phyloP scores from a whole-genome alignment of 2,797 vertebrate genomes.

The Melanotaenia boesemani region DNA sequence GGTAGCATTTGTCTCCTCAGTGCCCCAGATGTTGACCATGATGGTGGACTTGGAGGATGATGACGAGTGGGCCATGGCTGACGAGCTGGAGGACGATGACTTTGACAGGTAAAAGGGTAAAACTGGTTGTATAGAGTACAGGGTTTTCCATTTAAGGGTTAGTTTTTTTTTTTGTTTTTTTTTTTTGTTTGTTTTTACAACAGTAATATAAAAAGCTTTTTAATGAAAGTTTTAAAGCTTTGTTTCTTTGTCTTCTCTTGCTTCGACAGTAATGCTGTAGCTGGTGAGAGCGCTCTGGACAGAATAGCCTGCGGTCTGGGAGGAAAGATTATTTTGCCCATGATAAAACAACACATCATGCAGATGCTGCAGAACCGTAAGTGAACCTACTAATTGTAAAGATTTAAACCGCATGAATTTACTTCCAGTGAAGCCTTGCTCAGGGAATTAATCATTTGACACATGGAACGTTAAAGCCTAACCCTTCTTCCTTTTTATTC shows the following conservation, averaged over 20 bases:
- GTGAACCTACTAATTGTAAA: constrained; percentile 49
- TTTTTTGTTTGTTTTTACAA: too few species aligned
- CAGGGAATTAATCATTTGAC: too few species aligned
- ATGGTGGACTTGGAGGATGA: constrained; percentile 99
- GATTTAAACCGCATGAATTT: background rate
- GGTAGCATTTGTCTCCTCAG: constrained; percentile 68
- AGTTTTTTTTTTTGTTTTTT: too few species aligned
- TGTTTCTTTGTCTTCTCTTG: background rate
- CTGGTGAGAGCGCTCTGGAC: constrained; percentile 97
- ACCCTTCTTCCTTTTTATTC: too few species aligned
- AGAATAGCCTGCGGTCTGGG: constrained; percentile 97
- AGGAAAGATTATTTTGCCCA: constrained; percentile 96
- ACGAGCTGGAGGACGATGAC: constrained; percentile 97
- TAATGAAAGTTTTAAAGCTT: background rate
- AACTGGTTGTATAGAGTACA: background rate
- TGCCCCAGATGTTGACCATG: constrained; percentile 98
- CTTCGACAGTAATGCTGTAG: constrained; percentile 90
- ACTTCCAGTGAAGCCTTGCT: too few species aligned
- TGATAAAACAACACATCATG: constrained; percentile 99
- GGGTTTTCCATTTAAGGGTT: too few species aligned
- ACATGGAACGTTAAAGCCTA: too few species aligned
- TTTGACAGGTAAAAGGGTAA: constrained; percentile 92
- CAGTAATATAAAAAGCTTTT: too few species aligned
- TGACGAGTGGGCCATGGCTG: constrained; percentile 96
- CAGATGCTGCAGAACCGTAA: constrained; percentile 98